Conservation (phyloP, 2,113 vertebrate genomes). For the Hydropotes inermis region DNA sequence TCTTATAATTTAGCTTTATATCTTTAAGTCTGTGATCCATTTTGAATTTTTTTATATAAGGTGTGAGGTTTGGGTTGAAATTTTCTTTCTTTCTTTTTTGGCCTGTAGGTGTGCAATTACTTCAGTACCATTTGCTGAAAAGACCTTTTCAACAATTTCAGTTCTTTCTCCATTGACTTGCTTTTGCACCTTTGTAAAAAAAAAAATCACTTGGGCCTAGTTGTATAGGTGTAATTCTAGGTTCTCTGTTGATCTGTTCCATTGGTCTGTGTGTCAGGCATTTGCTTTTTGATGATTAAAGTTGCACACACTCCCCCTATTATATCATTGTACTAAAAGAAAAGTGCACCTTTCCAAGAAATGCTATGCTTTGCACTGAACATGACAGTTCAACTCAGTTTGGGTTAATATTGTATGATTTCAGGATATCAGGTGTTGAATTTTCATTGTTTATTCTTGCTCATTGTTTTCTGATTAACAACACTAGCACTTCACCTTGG, state of each 20-base stretch:
- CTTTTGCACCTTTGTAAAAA: background rate
- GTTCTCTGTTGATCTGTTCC: background rate
- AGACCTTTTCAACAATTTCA: background rate
- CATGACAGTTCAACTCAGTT: background rate
- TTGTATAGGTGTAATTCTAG: background rate
- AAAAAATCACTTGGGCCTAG: background rate
- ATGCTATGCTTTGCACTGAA: background rate
- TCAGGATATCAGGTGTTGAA: background rate
- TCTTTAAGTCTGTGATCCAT: background rate
- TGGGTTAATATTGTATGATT: background rate
- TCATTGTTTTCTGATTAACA: background rate
- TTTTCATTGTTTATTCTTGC: background rate
- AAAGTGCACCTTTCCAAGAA: background rate
- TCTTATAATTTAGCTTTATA: background rate
- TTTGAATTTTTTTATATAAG: background rate
- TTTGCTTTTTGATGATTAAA: background rate
- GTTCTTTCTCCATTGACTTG: background rate
- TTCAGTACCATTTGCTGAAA: background rate
- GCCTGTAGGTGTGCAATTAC: background rate
- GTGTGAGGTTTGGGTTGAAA: background rate
- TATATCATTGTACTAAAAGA: background rate
- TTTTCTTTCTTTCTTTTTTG: background rate
- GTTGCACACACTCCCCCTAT: background rate
- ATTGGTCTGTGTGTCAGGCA: background rate
- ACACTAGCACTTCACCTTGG: background rate